Evolutionary conservation across 2,888 invertebrate genomes (phyloP).

Genomic region (Pollenia amentaria): DNA sequence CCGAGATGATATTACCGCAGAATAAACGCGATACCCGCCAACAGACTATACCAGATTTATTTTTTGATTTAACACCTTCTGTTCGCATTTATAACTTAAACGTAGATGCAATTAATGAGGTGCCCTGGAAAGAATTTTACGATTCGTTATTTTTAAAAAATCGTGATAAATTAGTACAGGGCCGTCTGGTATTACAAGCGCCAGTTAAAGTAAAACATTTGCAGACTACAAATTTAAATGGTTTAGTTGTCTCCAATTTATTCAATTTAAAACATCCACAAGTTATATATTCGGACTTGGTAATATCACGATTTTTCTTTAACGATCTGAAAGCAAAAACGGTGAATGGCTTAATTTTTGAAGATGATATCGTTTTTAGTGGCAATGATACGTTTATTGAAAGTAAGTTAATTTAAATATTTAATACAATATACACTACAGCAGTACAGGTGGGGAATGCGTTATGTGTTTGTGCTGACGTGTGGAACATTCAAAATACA

Average conservation of each 20-base stretch:
- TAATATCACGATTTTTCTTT: conserved; percentile 78
- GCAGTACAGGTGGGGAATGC: too few relatives aligned
- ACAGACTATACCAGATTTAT: conserved; percentile 55
- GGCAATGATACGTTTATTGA: conserved; percentile 78
- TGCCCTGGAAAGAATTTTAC: conserved; percentile 79
- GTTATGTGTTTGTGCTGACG: too few relatives aligned
- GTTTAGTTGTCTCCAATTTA: conserved; percentile 76
- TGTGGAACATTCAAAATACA: too few relatives aligned
- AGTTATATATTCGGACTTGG: conserved; percentile 78
- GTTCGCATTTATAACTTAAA: conserved; percentile 53
- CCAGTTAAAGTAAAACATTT: conserved; percentile 76
- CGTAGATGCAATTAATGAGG: conserved; percentile 79
- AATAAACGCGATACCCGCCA: conserved; percentile 55
- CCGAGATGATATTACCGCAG: conserved; percentile 76
- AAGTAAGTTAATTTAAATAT: conserved; percentile 74
- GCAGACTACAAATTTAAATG: conserved; percentile 77
- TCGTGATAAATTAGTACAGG: conserved; percentile 79
- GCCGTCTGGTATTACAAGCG: conserved; percentile 79
- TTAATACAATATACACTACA: too few relatives aligned
- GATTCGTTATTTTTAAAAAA: conserved; percentile 78
- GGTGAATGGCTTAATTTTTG: conserved; percentile 81
- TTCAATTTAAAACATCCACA: conserved; percentile 80
- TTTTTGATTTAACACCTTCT: conserved; percentile 50
- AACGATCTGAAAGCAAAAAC: conserved; percentile 76
- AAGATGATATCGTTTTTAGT: conserved; percentile 80